Evolutionary conservation across 1,140 invertebrate genomes (phyloP).

Genomic region (Yoshiicerus persimilis): DNA sequence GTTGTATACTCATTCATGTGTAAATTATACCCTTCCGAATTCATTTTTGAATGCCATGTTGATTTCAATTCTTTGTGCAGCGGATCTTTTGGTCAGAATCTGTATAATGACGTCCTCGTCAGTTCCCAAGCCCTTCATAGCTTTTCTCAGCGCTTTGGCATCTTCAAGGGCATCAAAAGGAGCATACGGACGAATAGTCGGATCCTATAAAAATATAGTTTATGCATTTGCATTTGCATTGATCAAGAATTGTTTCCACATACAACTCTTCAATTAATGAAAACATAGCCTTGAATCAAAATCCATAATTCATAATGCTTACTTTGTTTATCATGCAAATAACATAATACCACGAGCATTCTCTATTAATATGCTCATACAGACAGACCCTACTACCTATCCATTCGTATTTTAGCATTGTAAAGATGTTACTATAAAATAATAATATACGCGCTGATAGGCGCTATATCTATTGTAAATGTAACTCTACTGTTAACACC

Average conservation of each 20-base stretch:
- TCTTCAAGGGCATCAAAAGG: constrained; percentile 68
- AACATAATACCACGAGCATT: too few species aligned
- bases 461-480: too few species aligned
- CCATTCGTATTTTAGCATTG: too few species aligned
- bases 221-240: neutral
- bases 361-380: too few species aligned
- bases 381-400: too few species aligned
- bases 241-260: neutral
- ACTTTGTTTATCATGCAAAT: too few species aligned
- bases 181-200: constrained; percentile 62
- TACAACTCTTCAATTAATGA: too few species aligned
- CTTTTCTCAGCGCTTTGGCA: constrained; percentile 58
- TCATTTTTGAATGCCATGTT: constrained; percentile 67
- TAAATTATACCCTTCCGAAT: constrained; percentile 71
- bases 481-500: too few species aligned
- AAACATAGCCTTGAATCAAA: too few species aligned
- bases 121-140: constrained; percentile 58
- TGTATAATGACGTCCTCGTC: constrained; percentile 75
- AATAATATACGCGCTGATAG: too few species aligned
- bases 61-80: constrained; percentile 69
- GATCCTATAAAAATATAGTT: constrained; percentile 55
- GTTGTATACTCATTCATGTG: neutral
- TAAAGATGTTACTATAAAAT: too few species aligned
- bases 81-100: constrained; percentile 66
- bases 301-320: too few species aligned